Evolutionary conservation across 2,113 vertebrate genomes (phyloP).

Genomic region (Pteruthius melanotis): DNA sequence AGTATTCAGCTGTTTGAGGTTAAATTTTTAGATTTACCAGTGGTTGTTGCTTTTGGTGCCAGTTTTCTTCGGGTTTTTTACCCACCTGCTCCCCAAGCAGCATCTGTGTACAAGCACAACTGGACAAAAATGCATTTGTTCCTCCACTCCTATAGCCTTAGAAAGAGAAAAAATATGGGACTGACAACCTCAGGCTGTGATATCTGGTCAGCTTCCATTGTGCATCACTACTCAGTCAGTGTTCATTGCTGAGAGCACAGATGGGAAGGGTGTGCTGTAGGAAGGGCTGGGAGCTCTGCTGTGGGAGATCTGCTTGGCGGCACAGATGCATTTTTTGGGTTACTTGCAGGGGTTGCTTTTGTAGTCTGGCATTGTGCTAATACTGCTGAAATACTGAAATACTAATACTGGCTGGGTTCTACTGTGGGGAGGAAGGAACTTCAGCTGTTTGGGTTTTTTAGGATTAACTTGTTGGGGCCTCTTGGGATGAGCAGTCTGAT

Average conservation of each 20-base stretch:
- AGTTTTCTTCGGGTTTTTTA: background rate
- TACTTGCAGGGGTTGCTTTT: background rate
- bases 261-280: background rate
- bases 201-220: background rate
- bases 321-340: background rate
- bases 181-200: background rate
- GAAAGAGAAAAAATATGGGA: background rate
- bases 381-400: too few relatives aligned
- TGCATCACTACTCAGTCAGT: background rate
- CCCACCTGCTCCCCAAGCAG: background rate
- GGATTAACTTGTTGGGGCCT: background rate
- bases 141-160: background rate
- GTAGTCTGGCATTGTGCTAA: background rate
- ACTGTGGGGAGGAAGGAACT: background rate
- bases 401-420: too few relatives aligned
- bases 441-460: background rate
- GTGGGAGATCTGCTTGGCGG: background rate
- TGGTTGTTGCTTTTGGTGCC: background rate
- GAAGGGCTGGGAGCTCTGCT: background rate
- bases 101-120: background rate
- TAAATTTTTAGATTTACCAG: background rate
- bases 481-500: background rate
- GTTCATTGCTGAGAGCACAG: background rate
- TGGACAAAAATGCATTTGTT: background rate
- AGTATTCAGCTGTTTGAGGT: background rate